Evolutionary conservation across 2,888 invertebrate species (phyloP), one percentile per base, ranked within the genome.

Genomic region (Epinotia demarniana): DNA sequence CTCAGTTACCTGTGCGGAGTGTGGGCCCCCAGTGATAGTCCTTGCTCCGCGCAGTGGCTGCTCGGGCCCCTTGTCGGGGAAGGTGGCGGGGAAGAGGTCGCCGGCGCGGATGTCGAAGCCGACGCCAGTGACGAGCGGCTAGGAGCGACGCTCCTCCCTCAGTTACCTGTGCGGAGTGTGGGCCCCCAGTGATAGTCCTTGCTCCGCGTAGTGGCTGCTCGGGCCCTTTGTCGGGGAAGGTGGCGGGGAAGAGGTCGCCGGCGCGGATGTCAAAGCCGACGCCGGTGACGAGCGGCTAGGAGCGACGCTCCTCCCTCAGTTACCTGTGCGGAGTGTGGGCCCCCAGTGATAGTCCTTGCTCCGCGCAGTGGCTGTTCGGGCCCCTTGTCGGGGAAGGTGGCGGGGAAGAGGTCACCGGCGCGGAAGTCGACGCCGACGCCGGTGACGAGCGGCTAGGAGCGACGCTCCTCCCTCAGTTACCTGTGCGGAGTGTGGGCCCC

Each of bases 141-240:
- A 33, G 33, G 33, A 8, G 33, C 33, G 33, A 33, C 33, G 33
- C 33, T 33, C 8, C 33, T 33, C 8, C 33, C 33, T 33, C 83
- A 99, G 96, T 91, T 98, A 98, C 3, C 99, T 98, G 61, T 98
- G 98, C 88, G 98, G 97, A 46, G 98, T 96, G 91, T 98, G 97
- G 13, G 98, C 96, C 27, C 98, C 98, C 77, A 12, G 58, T 23
- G 19, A 23, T 23, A 12, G 58, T 58, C 58, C 19, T 98, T 72
- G 98, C 98, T 77, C 95, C 95, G 77, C 99, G 94, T 33, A 99
- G 91, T 3, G 97, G 95, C 84, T 96, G 95, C 89, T 98, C 98
- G 0, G 99, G 99, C 16, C 99, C 99, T 93, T 98, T 97, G 86
- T 99, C 98, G 0, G 98, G 97, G 87, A 95, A 95, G 57, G 96